Base-by-base conservation (phyloP, 2,888 invertebrate genomes). In the Apodemia duryi region DNA sequence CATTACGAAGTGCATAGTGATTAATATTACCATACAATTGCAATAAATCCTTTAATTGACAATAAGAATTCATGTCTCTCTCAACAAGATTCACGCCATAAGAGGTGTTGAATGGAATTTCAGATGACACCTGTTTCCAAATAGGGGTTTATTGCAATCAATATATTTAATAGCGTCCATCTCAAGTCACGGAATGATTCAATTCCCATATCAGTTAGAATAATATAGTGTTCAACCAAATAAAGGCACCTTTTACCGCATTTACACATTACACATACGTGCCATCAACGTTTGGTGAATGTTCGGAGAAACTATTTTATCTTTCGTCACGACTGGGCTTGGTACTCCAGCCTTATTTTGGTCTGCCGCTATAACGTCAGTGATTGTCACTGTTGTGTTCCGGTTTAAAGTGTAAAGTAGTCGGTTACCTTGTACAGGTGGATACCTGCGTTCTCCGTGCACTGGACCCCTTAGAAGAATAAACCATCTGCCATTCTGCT, bases 121-220 rank as follows among this genome's bases (percentile, higher is more conserved):
- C 71, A 68, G 77, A 77, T 78, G 80, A 76, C 72, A 73, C 72
- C 67, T 64, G 64, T 65, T 28, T 64, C 81, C 79, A 70, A 77
- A 78, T 75, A 79, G 29, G 81, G 77, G 66, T 73, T 77, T 79
- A 83, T 80, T 78, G 77, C 79, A 81, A 81, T 83, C 79, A 77
- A 80, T 81, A 81, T 76, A 79, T 75, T 77, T 84, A 85, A 83
- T 85, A 80, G 80, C 77, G 70, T 72, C 75, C 71, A 71, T 52
- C 63, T 64, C 68, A 69, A 71, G 71, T 71, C 73, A 70, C 73
- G 67, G 69, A 64, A 72, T 76, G 73, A 79, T 79, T 77, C 74
- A 76, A 79, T 81, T 77, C 71, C 80, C 81, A 79, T 83, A 81
- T 79, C 73, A 71, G 77, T 71, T 70, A 67, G 69, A 70, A 68